Evolutionary conservation across 2,888 invertebrate genomes (phyloP).

Genomic region (Drosophila dives): DNA sequence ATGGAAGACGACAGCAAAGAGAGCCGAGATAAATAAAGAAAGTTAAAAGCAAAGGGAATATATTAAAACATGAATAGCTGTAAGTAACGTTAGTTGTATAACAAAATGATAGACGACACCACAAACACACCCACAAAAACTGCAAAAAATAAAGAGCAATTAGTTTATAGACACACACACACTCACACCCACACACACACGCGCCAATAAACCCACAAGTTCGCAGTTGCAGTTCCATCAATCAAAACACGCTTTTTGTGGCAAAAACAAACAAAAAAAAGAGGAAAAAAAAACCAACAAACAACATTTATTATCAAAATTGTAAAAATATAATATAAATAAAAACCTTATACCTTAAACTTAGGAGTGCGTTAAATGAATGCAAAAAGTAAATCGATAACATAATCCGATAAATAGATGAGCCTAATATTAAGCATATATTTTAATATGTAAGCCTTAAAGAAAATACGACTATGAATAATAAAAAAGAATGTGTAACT

Average conservation of each 20-base stretch:
- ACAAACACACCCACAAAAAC: slow-evolving; percentile 30
- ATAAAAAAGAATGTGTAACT: slow-evolving; percentile 70
- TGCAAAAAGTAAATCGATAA: slow-evolving; percentile 56
- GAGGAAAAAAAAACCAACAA: slow-evolving; percentile 28
- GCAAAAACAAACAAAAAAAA: slow-evolving; percentile 7
- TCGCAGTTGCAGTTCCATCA: slow-evolving; percentile 55
- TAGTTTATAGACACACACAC: slow-evolving; percentile 34
- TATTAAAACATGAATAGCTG: slow-evolving; percentile 39
- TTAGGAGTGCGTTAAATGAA: slow-evolving; percentile 47
- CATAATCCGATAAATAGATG: slow-evolving; percentile 75
- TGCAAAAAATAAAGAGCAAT: slow-evolving; percentile 31
- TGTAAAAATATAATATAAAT: slow-evolving; percentile 40
- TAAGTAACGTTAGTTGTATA: slow-evolving; percentile 56
- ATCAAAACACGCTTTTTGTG: slow-evolving; percentile 65
- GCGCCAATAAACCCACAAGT: slow-evolving; percentile 9
- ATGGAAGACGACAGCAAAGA: slow-evolving; percentile 28
- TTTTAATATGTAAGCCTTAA: slow-evolving; percentile 81
- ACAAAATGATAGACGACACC: slow-evolving; percentile 44
- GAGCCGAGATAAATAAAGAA: slow-evolving; percentile 18
- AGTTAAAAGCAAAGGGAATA: slow-evolving; percentile 23
- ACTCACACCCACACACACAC: slow-evolving; percentile 11
- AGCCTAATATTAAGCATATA: slow-evolving; percentile 73
- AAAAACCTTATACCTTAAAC: slow-evolving; percentile 58
- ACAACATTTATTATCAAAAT: slow-evolving; percentile 52
- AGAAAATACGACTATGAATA: slow-evolving; percentile 78